Evolutionary conservation across 2,888 invertebrate species (phyloP), one percentile per base, ranked within the genome.

Genomic region (Athripsodes cinereus): DNA sequence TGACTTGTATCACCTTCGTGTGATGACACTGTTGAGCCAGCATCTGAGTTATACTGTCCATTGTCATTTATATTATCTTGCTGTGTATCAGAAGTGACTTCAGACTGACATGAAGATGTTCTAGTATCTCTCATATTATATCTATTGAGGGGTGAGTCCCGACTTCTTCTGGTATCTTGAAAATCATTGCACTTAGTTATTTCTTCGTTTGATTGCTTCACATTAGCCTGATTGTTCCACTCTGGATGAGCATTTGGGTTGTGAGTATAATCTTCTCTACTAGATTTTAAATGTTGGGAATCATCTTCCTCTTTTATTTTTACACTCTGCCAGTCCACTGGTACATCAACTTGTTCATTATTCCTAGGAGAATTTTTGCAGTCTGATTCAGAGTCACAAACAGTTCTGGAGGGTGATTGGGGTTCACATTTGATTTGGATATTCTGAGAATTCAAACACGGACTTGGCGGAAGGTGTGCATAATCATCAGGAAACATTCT

Each of bases 391-490:
- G 31, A 48, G 3, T 22, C 50, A 6, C 19, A 10, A 19, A 19
- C 13, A 10, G 35, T 35, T n/a, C 40, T 44, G 13, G 22, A 34
- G 11, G 57, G 57, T 13, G 57, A 57, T 18, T 22, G 2, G 13
- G 46, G 46, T 46, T 57, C 57, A 10, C 47, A n/a, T 46, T 57
- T 57, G 46, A 57, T 52, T n/a, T 52, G 26, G 8, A 48, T 54
- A 5, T 47, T 31, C 11, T 16, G 19, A 13, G 40, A 22, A 31
- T 57, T 54, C 13, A 50, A 21, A 20, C 47, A 51, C 5, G 62
- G 59, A 31, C 51, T 56, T 8, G 62, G 59, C 2, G 62, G 59
- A 47, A 59, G 55, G 26, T 62, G 59, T 26, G 62, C 51, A 31
- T 62, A 59, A 18, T 62, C 62, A 3, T 59, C 62, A 10, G 53